Base-by-base conservation (phyloP, 2,888 invertebrate species). In the Ormyrus labotus region DNA sequence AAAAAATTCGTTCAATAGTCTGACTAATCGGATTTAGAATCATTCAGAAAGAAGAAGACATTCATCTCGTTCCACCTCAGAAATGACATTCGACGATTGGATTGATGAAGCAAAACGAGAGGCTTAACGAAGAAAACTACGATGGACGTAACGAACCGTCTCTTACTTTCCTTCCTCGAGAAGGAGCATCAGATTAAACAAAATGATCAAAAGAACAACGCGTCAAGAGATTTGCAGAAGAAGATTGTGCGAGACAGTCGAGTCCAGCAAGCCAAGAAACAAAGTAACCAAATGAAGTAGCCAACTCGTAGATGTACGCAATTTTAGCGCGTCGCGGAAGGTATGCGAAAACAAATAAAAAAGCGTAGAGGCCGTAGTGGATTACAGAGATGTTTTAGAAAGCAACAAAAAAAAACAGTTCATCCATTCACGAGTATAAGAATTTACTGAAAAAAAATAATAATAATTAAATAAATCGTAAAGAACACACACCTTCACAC, bases 321-420 rank as follows among this genome's bases (percentile, higher is more conserved):
- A 79, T 64, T 73, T 72, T 79, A 80, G 81, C 75, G 64, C 75
- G 77, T 80, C 64, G 80, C 81, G 81, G 74, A 82, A 83, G 79
- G 81, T 82, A 85, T 79, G 80, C 78, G 48, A 65, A 65, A 50
- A 71, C 63, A 74, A 74, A 63, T 13, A 70, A 70, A 67, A 75
- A 78, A 83, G 79, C 48, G 75, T 83, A 84, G 84, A 83, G 80
- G 72, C 72, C 78, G 80, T 83, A 85, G 80, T 80, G 80, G 80
- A 83, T 82, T 75, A 83, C 82, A 81, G 77, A 82, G 83, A 82
- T 82, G 82, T 85, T 83, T 83, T 79, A 84, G 83, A 84, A 75
- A 34, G 34, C 34, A 34, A 4, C 13, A 34, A 4, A 34, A 34
- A 34, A 34, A 34, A 34, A 75, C 34, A 64, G 74, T 81, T 82